Base-by-base conservation (phyloP, 92 coral and sea anemone genomes). In the Palythoa grandiflora region DNA sequence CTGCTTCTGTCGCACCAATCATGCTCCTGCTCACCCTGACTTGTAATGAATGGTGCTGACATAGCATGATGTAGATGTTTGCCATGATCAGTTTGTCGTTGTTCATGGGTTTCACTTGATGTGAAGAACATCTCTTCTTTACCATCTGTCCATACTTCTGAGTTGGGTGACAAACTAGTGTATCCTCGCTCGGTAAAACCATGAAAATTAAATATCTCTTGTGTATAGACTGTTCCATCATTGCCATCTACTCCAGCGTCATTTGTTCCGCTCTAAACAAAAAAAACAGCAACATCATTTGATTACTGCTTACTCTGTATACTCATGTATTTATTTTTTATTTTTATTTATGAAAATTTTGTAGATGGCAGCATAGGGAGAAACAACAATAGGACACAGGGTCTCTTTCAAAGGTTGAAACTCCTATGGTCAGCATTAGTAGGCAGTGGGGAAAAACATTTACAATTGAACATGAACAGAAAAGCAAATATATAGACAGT, bases 1-100 rank as follows among this genome's bases (percentile, higher is more conserved):
- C 90, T 84, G 75, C 91, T 92, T 59, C 93, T 89, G 40, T 84
- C 94, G 57, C 85, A 88, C 91, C 94, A 91, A n/a, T 88, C 91
- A n/a, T 88, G 89, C 21, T 83, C 76, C 65, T 88, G 75, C 66
- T 66, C 75, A 81, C 39, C 14, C 44, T 47, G 39, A 10, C 61
- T 47, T 9, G 76, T 14, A 20, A 81, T 68, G 28, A 81, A 65
- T 20, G 83, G 83, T 12, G 36, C 66, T 77, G 86, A 66, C 75
- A 47, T 9, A 3, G 19, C 75, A 28, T 53, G 76, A 35, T 81
- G 75, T 14, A 81, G 86, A 12, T 36, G 37, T 81, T 68, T 81
- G 59, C 47, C 59, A 59, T 68, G 75, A 40, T 81, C 61, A 48
- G 75, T 17, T 40, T 16, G 59, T 16, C 9, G 61, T 21, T 20